A percentile compares a stretch with the other conserved stretches of the same genome.
These are phyloP conservation scores for Rhadinocentrus ornatus DNA, from an alignment of 2,797 vertebrate genomes.

Conservation along the genomic window DNA sequence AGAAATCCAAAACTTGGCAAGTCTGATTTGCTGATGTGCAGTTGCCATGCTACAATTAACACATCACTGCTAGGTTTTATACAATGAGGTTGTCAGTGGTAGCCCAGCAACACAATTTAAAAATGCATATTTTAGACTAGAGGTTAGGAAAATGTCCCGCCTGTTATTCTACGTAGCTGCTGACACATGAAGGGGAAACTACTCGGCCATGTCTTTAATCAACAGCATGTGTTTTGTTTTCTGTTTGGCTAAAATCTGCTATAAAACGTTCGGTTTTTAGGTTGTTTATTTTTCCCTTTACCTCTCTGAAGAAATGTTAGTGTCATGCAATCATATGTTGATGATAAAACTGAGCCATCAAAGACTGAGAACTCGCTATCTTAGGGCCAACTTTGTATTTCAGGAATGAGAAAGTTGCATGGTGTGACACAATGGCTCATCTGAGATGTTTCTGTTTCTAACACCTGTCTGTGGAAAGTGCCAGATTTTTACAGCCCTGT, in stretches of 20 bases:
- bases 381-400: slow-evolving; percentile 34
- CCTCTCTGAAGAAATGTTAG: slow-evolving; percentile 6
- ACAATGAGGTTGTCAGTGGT: background rate
- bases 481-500: slow-evolving; percentile 28
- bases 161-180: background rate
- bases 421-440: slow-evolving; percentile 57
- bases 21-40: too few relatives aligned
- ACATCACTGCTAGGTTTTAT: background rate
- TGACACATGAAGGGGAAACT: slow-evolving; percentile 59
- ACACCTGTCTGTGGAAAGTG: slow-evolving; percentile 49
- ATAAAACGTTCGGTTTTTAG: slow-evolving; percentile 14
- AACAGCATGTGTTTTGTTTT: slow-evolving; percentile 70
- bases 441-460: slow-evolving; percentile 50
- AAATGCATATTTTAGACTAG: background rate
- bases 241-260: slow-evolving; percentile 33
- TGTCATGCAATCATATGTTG: slow-evolving; percentile 32
- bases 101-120: background rate
- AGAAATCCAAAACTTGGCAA: background rate
- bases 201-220: slow-evolving; percentile 58
- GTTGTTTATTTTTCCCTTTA: background rate
- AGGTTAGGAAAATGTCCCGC: background rate
- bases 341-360: slow-evolving; percentile 13
- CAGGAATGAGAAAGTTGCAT: slow-evolving; percentile 49
- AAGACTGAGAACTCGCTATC: slow-evolving; percentile 5
- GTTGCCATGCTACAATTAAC: background rate